phyloP scores from a whole-genome alignment of 2,797 vertebrate species.

The Enteromius paludinosus region DNA sequence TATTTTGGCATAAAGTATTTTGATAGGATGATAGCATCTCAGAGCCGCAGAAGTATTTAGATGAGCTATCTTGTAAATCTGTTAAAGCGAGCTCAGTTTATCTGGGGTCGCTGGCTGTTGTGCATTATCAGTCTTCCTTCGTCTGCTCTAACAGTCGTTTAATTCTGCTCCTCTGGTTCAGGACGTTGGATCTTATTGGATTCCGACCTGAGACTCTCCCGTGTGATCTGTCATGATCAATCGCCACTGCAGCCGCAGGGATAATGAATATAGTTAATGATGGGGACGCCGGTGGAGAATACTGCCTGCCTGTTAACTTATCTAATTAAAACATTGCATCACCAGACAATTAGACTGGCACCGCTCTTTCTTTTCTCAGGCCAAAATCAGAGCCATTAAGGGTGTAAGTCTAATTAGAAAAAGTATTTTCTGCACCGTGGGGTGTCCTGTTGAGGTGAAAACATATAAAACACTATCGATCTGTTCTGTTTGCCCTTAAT shows the following conservation, averaged over 20 bases:
- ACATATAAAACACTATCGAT: conserved; percentile 77
- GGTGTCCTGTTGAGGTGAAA: conserved; percentile 69
- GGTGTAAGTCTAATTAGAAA: conserved; percentile 75
- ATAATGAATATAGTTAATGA: conserved; percentile 77
- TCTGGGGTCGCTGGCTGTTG: conserved; percentile 36
- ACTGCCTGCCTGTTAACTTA: conserved; percentile 76
- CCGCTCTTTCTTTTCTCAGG: conserved; percentile 54
- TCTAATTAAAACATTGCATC: conserved; percentile 77
- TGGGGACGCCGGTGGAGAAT: conserved; percentile 63
- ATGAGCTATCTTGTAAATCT: conserved; percentile 19
- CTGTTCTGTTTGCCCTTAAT: conserved; percentile 61
- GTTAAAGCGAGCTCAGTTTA: conserved; percentile 15
- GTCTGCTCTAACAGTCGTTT: conserved; percentile 41
- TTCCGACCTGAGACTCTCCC: conserved; percentile 51
- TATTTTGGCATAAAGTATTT: conserved; percentile 24
- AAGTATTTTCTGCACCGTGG: conserved; percentile 73
- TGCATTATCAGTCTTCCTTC: conserved; percentile 40
- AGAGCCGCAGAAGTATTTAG: conserved; percentile 19
- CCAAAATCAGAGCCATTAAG: conserved; percentile 78
- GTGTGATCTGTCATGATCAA: conserved; percentile 76
- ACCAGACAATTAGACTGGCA: conserved; percentile 72
- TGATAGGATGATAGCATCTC: conserved; percentile 28
- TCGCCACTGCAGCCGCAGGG: conserved; percentile 66
- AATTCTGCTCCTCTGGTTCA: conserved; percentile 54
- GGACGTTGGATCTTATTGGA: conserved; percentile 46